Conservation (phyloP, 2,113 vertebrate genomes). For the Protobothrops mucrosquamatus region DNA sequence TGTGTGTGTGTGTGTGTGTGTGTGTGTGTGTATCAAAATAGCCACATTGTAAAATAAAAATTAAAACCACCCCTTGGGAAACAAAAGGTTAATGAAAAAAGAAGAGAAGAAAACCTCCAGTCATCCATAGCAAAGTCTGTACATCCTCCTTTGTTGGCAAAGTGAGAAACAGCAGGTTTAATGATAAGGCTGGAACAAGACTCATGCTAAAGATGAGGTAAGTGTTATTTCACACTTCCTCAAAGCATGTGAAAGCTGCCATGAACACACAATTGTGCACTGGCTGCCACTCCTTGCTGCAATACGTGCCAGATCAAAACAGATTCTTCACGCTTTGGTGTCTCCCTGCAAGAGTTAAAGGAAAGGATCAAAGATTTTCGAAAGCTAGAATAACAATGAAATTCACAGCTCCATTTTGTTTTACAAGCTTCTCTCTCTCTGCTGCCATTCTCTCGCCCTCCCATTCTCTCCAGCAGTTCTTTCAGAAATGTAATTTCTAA, state of each 20-base stretch:
- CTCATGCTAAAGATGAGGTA: conserved; percentile 30
- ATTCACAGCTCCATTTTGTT: background rate
- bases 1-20: too few species aligned
- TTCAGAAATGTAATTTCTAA: background rate
- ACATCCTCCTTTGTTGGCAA: background rate
- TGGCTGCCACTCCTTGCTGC: background rate
- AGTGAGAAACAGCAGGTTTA: background rate
- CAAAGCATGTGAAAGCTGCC: conserved; percentile 1
- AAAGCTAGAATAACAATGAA: background rate
- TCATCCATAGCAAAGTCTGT: background rate
- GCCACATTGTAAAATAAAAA: background rate
- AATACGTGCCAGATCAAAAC: conserved; percentile 5
- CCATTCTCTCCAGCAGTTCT: background rate
- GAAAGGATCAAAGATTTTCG: background rate
- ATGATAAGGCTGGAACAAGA: background rate
- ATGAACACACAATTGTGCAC: background rate
- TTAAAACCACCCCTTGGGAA: background rate
- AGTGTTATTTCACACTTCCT: conserved; percentile 27
- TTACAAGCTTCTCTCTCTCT: background rate
- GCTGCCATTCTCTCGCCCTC: too few species aligned
- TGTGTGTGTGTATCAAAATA: background rate
- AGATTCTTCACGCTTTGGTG: background rate
- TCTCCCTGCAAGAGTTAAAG: background rate
- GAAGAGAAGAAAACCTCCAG: background rate
- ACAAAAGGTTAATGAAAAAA: background rate